phyloP scores from a whole-genome alignment of 2,888 invertebrate genomes.

The Ornithoptera priamus region DNA sequence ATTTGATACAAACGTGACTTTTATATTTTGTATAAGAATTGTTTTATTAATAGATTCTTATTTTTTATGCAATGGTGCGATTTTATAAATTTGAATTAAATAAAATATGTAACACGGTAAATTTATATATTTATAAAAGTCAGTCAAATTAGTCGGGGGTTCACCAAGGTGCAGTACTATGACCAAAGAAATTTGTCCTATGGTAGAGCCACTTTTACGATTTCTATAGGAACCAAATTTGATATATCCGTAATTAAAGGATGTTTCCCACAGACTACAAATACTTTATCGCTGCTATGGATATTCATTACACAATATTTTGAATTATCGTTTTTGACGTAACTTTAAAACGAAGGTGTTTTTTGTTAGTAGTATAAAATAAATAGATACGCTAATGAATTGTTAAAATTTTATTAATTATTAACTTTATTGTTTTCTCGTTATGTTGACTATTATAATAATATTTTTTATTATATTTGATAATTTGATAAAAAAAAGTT shows the following conservation, averaged over 20 bases:
- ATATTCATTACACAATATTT: too few relatives aligned
- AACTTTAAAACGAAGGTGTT: too few relatives aligned
- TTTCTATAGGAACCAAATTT: background rate
- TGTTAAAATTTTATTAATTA: background rate
- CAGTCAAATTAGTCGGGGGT: background rate
- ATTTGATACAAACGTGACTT: background rate
- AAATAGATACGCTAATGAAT: too few relatives aligned
- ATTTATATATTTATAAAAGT: background rate
- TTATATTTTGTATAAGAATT: conserved; percentile 4
- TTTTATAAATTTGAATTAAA: background rate
- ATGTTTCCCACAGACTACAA: background rate
- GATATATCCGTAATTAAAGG: background rate
- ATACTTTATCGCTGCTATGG: background rate
- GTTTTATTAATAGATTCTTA: background rate
- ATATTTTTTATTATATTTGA: background rate
- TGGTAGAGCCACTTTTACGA: background rate
- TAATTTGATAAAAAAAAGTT: background rate
- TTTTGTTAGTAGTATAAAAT: too few relatives aligned
- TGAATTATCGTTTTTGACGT: too few relatives aligned
- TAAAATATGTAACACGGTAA: background rate
- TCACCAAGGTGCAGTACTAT: background rate
- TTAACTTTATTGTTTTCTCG: background rate
- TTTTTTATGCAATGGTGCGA: background rate
- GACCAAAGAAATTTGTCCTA: background rate
- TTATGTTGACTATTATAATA: background rate